Base-by-base conservation (phyloP, 2,113 vertebrate species). In the Austrofundulus limnaeus region DNA sequence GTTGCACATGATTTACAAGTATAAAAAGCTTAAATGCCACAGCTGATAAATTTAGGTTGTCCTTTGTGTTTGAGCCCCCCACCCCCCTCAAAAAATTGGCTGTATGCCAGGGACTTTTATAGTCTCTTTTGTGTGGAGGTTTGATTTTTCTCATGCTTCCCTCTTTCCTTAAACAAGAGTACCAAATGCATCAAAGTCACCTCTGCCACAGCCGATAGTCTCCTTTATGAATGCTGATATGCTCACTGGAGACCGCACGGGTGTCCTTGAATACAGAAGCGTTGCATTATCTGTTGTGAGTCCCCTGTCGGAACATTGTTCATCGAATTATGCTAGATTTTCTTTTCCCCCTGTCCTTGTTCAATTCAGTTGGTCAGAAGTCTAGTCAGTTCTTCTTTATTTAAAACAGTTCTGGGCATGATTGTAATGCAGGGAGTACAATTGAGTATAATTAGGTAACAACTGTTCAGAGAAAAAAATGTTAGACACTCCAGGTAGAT, bases 121-220 rank as follows among this genome's bases (percentile, higher is more conserved):
- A 45, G 76, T 80, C 74, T 78, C 67, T 41, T 34, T 76, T 49
- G 69, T 53, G 66, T 57, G 71, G 31, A 68, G 72, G 54, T 80
- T 87, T 70, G 72, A 79, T 88, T 88, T 61, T 76, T 75, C 60
- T 69, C 65, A 16, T 70, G 62, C 66, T 60, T 67, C 73, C 83
- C 78, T 61, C 52, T 75, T 83, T 78, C 67, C 66, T 85, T 81
- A 82, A 84, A 83, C 81, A 84, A 78, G 69, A 73, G 73, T 57
- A 83, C 49, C 73, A 75, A 78, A 83, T 88, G 86, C 71, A 82
- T 90, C 85, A 88, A 87, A 89, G 89, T 85, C 86, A 85, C 81
- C 83, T 48, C 77, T 83, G 82, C 76, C 72, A 79, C 71, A 23
- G 77, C 63, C 42, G 54, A 62, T 34, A 34, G 66, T 47, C 72